A percentile compares a stretch with the other conserved stretches of the same genome.
Evolutionary conservation across 64 coral and sea anemone species (phyloP).

Genomic region (Actinia equina): DNA sequence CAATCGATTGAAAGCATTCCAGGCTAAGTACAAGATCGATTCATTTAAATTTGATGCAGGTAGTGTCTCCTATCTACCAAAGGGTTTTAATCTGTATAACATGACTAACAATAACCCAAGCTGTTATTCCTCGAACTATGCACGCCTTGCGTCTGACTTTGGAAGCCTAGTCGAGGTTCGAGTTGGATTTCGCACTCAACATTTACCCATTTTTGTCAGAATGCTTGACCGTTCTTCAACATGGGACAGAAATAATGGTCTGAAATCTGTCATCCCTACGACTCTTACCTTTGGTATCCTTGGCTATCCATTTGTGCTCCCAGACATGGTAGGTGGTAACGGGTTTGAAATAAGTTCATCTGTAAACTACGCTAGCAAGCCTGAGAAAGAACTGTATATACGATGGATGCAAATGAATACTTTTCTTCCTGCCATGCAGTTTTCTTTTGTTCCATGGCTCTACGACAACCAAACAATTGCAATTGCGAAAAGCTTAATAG

Average conservation of each 20-base stretch:
- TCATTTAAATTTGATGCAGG: constrained; percentile 85
- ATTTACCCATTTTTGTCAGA: constrained; percentile 53
- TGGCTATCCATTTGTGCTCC: constrained; percentile 87
- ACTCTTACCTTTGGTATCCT: constrained; percentile 73
- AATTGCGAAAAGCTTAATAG: constrained; percentile 50
- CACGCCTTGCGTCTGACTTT: constrained; percentile 54
- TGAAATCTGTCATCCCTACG: constrained; percentile 66
- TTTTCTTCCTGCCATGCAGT: constrained; percentile 82
- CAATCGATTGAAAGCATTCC: constrained; percentile 60
- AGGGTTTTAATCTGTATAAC: constrained; percentile 39
- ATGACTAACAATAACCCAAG: constrained; percentile 45
- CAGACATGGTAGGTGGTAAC: constrained; percentile 65
- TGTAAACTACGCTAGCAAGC: constrained; percentile 11
- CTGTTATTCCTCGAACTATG: constrained; percentile 49
- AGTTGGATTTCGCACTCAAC: constrained; percentile 66
- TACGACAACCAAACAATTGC: constrained; percentile 50
- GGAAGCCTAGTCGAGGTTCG: constrained; percentile 43
- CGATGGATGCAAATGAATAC: constrained; percentile 70
- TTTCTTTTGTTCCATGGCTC: constrained; percentile 70
- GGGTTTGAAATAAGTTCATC: neutral
- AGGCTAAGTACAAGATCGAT: constrained; percentile 61
- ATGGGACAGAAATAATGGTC: constrained; percentile 58
- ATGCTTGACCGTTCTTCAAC: constrained; percentile 41
- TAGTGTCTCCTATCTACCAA: constrained; percentile 62
- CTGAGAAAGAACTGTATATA: constrained; percentile 73